phyloP scores from a whole-genome alignment of 1,140 invertebrate species.

The Sycophaga agraensis region DNA sequence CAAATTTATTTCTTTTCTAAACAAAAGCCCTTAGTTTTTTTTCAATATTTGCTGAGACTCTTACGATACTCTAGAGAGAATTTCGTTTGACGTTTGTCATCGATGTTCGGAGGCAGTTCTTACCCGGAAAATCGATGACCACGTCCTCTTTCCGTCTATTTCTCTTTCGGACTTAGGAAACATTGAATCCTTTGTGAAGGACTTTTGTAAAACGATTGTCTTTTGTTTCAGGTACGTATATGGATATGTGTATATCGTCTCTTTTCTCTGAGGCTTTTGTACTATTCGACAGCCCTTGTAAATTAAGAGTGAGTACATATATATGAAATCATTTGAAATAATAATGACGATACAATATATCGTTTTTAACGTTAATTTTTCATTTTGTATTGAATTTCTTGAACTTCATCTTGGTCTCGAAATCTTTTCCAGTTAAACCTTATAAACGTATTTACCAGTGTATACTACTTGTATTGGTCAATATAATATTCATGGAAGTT shows the following conservation, averaged over 20 bases:
- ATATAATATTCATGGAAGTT: too few species aligned
- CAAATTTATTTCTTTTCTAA: too few species aligned
- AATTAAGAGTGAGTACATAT: not conserved
- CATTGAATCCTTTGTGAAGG: not conserved
- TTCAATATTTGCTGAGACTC: not conserved
- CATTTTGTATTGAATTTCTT: too few species aligned
- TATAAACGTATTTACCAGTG: too few species aligned
- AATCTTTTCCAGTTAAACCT: too few species aligned
- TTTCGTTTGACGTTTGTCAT: not conserved
- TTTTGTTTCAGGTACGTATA: constrained; percentile 33
- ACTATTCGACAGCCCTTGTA: too few species aligned
- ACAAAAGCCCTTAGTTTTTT: too few species aligned
- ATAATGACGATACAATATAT: too few species aligned
- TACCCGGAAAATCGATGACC: constrained; percentile 2
- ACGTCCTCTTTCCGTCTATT: not conserved
- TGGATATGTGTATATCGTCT: not conserved
- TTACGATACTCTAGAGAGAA: not conserved
- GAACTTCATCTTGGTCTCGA: too few species aligned
- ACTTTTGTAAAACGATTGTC: constrained; percentile 12
- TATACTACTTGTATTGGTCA: too few species aligned
- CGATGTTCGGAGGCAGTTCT: not conserved
- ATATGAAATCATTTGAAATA: too few species aligned
- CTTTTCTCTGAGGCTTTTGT: not conserved
- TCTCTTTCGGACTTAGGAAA: not conserved
- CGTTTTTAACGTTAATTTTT: too few species aligned